Percentiles rank a stretch among this genome's conserved stretches.
Conservation (phyloP, 1,140 invertebrate species). For the Drosophila biarmipes region DNA sequence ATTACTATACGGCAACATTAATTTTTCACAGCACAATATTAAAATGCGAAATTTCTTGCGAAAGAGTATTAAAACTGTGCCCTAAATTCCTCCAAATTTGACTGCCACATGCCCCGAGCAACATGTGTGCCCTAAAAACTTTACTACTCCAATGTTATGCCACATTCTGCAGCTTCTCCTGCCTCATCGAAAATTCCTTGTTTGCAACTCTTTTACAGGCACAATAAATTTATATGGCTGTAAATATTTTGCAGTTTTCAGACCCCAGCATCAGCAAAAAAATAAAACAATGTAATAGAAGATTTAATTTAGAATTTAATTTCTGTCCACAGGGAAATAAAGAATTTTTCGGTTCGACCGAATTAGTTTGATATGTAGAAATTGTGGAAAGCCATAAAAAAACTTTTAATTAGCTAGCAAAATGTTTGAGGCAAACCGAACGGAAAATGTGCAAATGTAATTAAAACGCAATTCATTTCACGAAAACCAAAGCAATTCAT, state of each 20-base stretch:
- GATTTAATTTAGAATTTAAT: constrained; percentile 25
- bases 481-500: constrained; percentile 22
- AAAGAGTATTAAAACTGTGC: constrained; percentile 16
- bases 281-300: constrained; percentile 10
- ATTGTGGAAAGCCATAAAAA: neutral
- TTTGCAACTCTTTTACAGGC: constrained; percentile 51
- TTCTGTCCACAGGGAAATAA: constrained; percentile 5
- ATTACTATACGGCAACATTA: neutral
- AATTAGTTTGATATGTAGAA: constrained; percentile 26
- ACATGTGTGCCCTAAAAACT: constrained; percentile 52
- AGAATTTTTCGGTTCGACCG: constrained; percentile 3
- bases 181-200: constrained; percentile 14
- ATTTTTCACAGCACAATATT: neutral
- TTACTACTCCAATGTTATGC: constrained; percentile 25
- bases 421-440: constrained; percentile 15
- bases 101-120: constrained; percentile 23
- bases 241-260: constrained; percentile 57
- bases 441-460: constrained; percentile 43
- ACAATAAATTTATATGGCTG: constrained; percentile 70
- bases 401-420: constrained; percentile 53
- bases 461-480: constrained; percentile 32
- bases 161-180: constrained; percentile 16
- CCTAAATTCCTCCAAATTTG: neutral
- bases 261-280: neutral
- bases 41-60: neutral